Base-by-base conservation (phyloP, 2,888 invertebrate species). In the Melanchra persicariae region DNA sequence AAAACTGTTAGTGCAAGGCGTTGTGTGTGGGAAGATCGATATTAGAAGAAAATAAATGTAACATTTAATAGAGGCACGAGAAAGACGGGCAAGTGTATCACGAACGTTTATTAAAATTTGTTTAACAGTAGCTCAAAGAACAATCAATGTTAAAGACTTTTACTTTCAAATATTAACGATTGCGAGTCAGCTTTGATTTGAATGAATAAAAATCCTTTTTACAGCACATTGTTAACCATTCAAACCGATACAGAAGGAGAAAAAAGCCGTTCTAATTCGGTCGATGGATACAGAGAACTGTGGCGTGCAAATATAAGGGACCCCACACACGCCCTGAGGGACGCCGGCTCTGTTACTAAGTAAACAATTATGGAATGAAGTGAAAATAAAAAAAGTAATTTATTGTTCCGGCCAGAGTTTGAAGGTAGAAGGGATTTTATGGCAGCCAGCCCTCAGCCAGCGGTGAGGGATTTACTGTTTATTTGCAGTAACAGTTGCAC, bases 401-500 rank as follows among this genome's bases (percentile, higher is more conserved):
- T 91, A 91, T 91, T 87, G 89, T 88, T 90, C 87, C 88, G 88
- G 84, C 83, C 83, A 88, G 83, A 90, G 89, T 90, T 88, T 90
- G 88, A 86, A 89, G 88, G 87, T 87, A 85, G 68, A 15, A 66
- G 87, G 77, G 70, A 70, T 79, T 83, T 82, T 84, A 75, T 79
- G 74, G 71, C 70, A 61, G 64, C 52, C n/a, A n/a, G n/a, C n/a
- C n/a, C 59, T 10, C 10, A 10, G 12, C 40, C 40, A 59, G 52
- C 37, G 73, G 64, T 26, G 74, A 77, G 71, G 74, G 77, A 80
- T 77, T 76, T 77, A 81, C 68, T 79, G 79, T 79, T 77, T 81
- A 81, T 82, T 86, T 81, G 81, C 77, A 75, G 68, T 72, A 57
- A 76, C 80, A 74, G 70, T 70, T 74, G 78, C 78, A 70, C 71